Evolutionary conservation across 1,140 invertebrate genomes (phyloP).

Genomic region (Danaus plexippus): DNA sequence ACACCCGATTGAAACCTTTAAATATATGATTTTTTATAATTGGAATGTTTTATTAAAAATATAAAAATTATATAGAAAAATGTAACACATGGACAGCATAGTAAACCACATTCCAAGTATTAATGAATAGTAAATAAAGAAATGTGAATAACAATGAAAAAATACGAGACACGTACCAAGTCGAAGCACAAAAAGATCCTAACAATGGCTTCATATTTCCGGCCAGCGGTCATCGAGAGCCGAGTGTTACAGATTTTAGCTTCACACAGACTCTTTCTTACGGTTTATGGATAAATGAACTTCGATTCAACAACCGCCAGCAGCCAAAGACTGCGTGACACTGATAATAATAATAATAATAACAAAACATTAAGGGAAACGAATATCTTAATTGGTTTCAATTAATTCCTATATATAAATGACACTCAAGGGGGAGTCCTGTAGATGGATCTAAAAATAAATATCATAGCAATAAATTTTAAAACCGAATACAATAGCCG

Average conservation of each 20-base stretch:
- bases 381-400: no score
- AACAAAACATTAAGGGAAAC: no score
- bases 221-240: slow-evolving; percentile 31
- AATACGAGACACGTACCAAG: slow-evolving; percentile 17
- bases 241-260: slow-evolving; percentile 32
- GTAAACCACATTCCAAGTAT: slow-evolving; percentile 17
- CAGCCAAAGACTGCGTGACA: slow-evolving; percentile 28
- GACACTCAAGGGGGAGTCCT: not conserved
- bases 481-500: slow-evolving; percentile 21
- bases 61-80: no score
- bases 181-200: slow-evolving; percentile 34
- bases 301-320: slow-evolving; percentile 36
- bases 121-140: slow-evolving; percentile 19
- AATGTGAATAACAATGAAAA: slow-evolving; percentile 29
- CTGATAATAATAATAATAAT: no score
- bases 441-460: no score
- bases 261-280: slow-evolving; percentile 27
- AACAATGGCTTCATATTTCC: slow-evolving; percentile 57
- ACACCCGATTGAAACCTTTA: no score
- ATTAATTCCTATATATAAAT: not conserved
- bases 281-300: slow-evolving; percentile 37
- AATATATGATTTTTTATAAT: no score
- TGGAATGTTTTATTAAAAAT: no score
- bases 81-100: no score
- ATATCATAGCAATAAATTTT: slow-evolving; percentile 3